Evolutionary conservation across 2,797 vertebrate species (phyloP).

Genomic region (Tauraco hartlaubi): DNA sequence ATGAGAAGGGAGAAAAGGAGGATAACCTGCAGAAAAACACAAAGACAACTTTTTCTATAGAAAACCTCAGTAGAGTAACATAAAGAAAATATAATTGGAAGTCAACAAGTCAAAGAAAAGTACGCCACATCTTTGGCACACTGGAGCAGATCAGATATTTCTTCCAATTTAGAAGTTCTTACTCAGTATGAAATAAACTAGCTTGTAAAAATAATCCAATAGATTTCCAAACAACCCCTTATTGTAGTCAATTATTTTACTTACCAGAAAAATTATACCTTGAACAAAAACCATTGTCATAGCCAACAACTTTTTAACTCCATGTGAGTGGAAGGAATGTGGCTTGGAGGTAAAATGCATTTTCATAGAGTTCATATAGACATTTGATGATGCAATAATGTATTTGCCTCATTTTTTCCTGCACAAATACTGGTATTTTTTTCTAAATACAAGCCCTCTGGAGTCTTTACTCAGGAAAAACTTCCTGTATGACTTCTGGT

Average conservation of each 20-base stretch:
- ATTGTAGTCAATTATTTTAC: background rate
- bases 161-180: background rate
- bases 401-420: background rate
- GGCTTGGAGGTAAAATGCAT: background rate
- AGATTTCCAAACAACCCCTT: background rate
- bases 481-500: background rate
- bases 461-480: background rate
- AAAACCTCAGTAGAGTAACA: background rate
- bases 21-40: background rate
- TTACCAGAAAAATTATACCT: background rate
- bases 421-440: background rate
- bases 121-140: background rate
- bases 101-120: background rate
- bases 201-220: background rate
- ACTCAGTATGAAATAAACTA: background rate
- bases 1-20: rapidly evolving
- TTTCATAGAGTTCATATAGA: background rate
- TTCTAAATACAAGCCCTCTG: background rate
- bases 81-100: background rate
- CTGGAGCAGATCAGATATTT: background rate
- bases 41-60: background rate
- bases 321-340: background rate
- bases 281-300: background rate
- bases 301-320: background rate
- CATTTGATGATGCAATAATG: background rate